Percentiles rank a stretch among this genome's conserved stretches.
phyloP scores from a whole-genome alignment of 1,140 invertebrate genomes.

The Brachystomella parvula region DNA sequence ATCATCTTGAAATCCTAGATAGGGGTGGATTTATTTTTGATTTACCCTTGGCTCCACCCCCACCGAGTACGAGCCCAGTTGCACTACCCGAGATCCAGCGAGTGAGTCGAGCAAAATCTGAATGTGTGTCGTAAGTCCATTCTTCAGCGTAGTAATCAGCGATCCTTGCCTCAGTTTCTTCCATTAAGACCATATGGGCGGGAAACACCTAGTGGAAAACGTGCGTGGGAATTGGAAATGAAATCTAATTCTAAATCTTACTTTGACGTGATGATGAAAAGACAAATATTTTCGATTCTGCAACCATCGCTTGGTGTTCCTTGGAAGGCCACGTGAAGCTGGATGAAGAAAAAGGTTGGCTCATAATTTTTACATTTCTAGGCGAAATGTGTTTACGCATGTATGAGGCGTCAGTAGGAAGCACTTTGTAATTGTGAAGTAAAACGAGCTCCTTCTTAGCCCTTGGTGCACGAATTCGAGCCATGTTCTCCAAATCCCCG shows the following conservation, averaged over 20 bases:
- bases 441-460: conserved; percentile 26
- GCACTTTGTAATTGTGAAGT: not conserved
- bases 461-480: conserved; percentile 10
- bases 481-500: conserved; percentile 11
- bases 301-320: conserved; percentile 14
- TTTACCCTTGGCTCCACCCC: conserved; percentile 27
- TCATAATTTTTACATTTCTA: not conserved
- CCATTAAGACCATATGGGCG: not conserved
- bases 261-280: conserved; percentile 27
- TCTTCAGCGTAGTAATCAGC: not conserved
- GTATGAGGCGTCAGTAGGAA: not conserved
- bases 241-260: conserved; percentile 9
- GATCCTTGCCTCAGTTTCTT: not conserved
- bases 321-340: not conserved
- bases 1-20: not conserved
- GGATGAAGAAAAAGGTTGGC: not conserved
- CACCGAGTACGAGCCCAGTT: conserved; percentile 22
- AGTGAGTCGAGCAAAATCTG: conserved; percentile 19
- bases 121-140: not conserved
- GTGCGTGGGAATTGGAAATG: not conserved
- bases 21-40: conserved; percentile 6
- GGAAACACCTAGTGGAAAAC: not conserved
- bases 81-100: conserved; percentile 20
- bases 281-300: conserved; percentile 9
- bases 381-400: not conserved